Evolutionary conservation across 2,113 vertebrate species (phyloP).

Genomic region (Laticauda colubrina): DNA sequence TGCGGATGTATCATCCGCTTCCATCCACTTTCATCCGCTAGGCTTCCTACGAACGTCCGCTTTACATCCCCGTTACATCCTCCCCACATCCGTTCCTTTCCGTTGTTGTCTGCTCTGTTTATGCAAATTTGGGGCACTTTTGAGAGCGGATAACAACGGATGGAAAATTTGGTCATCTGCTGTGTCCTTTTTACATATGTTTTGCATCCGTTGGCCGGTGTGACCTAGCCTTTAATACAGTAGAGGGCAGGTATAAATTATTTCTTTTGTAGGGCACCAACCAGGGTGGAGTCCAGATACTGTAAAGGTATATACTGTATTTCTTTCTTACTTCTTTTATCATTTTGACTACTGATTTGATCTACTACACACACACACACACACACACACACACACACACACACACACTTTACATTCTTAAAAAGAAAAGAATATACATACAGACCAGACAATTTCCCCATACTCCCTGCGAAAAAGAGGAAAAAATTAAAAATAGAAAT

Average conservation of each 20-base stretch:
- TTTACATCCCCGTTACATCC: too few species aligned
- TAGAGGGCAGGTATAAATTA: background rate
- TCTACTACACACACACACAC: background rate
- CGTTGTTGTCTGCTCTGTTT: too few species aligned
- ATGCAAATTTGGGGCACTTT: too few species aligned
- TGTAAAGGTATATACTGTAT: background rate
- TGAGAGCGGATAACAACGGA: too few species aligned
- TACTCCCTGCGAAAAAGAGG: background rate
- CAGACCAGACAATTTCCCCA: background rate
- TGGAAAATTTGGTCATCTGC: too few species aligned
- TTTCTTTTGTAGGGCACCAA: background rate
- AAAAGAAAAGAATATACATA: background rate
- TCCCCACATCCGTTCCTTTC: too few species aligned
- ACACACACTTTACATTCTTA: background rate
- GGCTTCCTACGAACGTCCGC: too few species aligned
- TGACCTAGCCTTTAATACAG: background rate
- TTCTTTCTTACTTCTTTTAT: background rate
- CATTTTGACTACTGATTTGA: background rate
- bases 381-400: background rate
- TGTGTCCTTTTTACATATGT: too few species aligned
- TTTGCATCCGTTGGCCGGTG: too few species aligned
- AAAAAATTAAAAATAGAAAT: background rate
- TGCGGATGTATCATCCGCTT: too few species aligned
- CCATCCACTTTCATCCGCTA: too few species aligned
- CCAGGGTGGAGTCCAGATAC: background rate